phyloP scores from a whole-genome alignment of 2,888 invertebrate genomes.

The Troilus luridus region DNA sequence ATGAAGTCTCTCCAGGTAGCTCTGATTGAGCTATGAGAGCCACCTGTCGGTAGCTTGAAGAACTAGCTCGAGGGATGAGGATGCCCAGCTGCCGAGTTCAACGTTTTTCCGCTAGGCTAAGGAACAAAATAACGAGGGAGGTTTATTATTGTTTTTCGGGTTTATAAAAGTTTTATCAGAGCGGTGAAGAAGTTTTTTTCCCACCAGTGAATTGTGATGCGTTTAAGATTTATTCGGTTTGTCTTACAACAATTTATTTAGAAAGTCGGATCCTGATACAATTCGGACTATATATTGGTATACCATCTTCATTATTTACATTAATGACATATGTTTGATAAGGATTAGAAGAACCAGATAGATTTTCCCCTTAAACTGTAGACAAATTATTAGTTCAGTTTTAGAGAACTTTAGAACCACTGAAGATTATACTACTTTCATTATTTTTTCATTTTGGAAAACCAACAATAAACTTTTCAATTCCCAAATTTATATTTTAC shows the following conservation, averaged over 20 bases:
- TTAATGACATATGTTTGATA: background rate
- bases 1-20: too few relatives aligned
- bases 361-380: background rate
- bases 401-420: background rate
- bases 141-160: conserved; percentile 21
- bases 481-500: background rate
- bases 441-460: background rate
- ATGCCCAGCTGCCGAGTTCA: background rate
- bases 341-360: background rate
- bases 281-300: background rate
- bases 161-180: background rate
- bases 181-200: background rate
- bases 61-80: background rate
- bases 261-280: background rate
- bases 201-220: background rate
- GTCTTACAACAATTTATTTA: background rate
- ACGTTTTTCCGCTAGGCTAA: background rate
- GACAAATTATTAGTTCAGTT: background rate
- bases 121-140: background rate
- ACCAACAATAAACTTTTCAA: background rate
- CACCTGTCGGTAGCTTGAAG: background rate
- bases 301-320: background rate
- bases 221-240: background rate
- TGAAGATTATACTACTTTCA: background rate
- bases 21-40: background rate